Percentiles rank a stretch among this genome's conserved stretches.
These are phyloP conservation scores for Drosophila crucigera DNA, from an alignment of 2,888 invertebrate genomes.

Conservation along the genomic window DNA sequence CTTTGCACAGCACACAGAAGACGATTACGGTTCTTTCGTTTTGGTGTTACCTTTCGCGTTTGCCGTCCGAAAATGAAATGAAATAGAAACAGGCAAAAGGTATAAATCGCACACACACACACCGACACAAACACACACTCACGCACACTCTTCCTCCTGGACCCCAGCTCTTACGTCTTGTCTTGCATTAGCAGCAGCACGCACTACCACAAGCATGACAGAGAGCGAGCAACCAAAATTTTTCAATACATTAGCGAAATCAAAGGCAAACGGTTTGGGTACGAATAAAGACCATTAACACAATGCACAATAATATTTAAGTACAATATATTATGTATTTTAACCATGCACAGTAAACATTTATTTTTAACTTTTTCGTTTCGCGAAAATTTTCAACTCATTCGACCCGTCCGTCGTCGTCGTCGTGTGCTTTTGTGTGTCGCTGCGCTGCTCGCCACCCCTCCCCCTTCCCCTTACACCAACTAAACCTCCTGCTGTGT, in stretches of 20 bases:
- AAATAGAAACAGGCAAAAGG: slow-evolving; percentile 59
- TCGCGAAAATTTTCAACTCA: slow-evolving; percentile 78
- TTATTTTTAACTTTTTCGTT: slow-evolving; percentile 80
- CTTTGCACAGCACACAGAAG: slow-evolving; percentile 46
- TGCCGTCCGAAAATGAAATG: slow-evolving; percentile 58
- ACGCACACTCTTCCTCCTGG: slow-evolving; percentile 6
- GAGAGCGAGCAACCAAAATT: slow-evolving; percentile 54
- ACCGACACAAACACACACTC: not conserved
- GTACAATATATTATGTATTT: slow-evolving; percentile 50
- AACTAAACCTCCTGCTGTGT: slow-evolving; percentile 24
- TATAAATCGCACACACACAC: slow-evolving; percentile 49
- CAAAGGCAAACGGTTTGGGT: slow-evolving; percentile 18
- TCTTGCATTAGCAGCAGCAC: slow-evolving; percentile 44
- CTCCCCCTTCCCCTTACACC: not conserved
- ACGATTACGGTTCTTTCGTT: slow-evolving; percentile 75
- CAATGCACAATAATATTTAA: slow-evolving; percentile 41
- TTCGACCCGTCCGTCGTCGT: slow-evolving; percentile 66
- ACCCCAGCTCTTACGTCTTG: slow-evolving; percentile 33
- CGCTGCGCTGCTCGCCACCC: slow-evolving; percentile 38
- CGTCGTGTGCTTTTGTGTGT: slow-evolving; percentile 76
- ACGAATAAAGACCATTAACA: slow-evolving; percentile 34
- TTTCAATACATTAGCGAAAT: slow-evolving; percentile 59
- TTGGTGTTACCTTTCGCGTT: slow-evolving; percentile 67
- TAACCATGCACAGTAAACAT: slow-evolving; percentile 74
- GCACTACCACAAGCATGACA: slow-evolving; percentile 51